These are phyloP conservation scores for Neosalanx taihuensis DNA, from an alignment of 2,797 vertebrate species.

Conservation along the genomic window DNA sequence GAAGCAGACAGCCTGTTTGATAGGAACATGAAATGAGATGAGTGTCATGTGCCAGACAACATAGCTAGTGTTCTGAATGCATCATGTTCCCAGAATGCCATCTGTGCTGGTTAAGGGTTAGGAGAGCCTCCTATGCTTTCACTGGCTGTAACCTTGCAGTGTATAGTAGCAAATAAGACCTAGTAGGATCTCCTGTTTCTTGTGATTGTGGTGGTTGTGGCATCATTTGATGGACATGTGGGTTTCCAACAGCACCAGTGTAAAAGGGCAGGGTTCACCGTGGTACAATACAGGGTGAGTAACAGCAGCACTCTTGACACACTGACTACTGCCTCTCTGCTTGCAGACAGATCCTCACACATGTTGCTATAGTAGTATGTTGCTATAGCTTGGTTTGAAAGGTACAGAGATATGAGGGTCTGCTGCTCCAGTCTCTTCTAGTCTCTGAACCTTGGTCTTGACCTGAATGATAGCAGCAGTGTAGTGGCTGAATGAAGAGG, in stretches of 20 bases:
- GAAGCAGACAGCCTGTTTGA: too few species aligned
- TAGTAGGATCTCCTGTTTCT: background rate
- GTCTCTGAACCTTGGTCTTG: too few species aligned
- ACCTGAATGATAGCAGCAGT: too few species aligned
- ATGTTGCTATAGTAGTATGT: background rate
- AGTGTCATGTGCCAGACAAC: too few species aligned
- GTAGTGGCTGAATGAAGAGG: background rate
- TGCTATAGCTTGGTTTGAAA: too few species aligned
- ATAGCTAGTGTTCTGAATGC: too few species aligned
- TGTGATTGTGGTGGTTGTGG: background rate
- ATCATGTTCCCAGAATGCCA: too few species aligned
- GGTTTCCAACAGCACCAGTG: background rate
- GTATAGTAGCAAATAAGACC: background rate
- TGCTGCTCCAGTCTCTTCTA: too few species aligned
- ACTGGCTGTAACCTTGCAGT: background rate
- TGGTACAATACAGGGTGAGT: conserved; percentile 16
- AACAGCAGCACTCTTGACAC: background rate
- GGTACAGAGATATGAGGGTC: too few species aligned
- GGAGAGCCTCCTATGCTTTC: too few species aligned
- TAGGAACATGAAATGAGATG: too few species aligned
- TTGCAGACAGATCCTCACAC: background rate
- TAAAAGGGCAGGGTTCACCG: background rate
- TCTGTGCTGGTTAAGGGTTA: too few species aligned
- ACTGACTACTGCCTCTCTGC: background rate
- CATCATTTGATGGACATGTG: background rate